phyloP scores from a whole-genome alignment of 2,797 vertebrate genomes.

The Hydrocynus forskahlii region DNA sequence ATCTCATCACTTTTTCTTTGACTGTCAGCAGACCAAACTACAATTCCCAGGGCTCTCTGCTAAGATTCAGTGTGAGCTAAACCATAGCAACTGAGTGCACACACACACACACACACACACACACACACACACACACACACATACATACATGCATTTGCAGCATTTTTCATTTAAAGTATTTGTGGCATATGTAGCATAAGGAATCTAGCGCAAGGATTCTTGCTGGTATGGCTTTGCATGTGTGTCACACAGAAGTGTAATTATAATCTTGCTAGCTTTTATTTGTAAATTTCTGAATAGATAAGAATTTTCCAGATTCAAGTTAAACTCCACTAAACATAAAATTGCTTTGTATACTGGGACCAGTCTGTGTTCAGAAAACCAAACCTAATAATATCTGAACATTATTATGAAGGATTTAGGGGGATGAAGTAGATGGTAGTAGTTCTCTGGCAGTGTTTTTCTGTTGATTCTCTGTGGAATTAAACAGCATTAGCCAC shows the following conservation, averaged over 20 bases:
- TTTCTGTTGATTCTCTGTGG: slow-evolving; percentile 32
- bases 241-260: too few relatives aligned
- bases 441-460: slow-evolving; percentile 11
- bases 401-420: slow-evolving; percentile 27
- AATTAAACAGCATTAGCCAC: slow-evolving; percentile 62
- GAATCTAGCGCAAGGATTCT: too few relatives aligned
- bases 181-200: too few relatives aligned
- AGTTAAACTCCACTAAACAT: background rate
- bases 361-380: slow-evolving; percentile 10
- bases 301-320: background rate
- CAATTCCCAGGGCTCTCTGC: background rate
- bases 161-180: background rate
- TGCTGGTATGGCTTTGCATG: too few relatives aligned
- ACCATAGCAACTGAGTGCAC: background rate
- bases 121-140: background rate
- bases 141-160: too few relatives aligned
- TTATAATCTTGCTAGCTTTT: background rate
- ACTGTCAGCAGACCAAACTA: slow-evolving; percentile 13
- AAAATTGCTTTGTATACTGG: background rate
- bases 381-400: slow-evolving; percentile 15
- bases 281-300: background rate
- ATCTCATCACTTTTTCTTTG: slow-evolving; percentile 20
- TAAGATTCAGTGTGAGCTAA: background rate
- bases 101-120: background rate
- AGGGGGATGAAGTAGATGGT: slow-evolving; percentile 18